A percentile compares a stretch with the other conserved stretches of the same genome.
These are phyloP conservation scores for Xenopus tropicalis DNA, from an alignment of 2,113 vertebrate species.

Conservation along the genomic window DNA sequence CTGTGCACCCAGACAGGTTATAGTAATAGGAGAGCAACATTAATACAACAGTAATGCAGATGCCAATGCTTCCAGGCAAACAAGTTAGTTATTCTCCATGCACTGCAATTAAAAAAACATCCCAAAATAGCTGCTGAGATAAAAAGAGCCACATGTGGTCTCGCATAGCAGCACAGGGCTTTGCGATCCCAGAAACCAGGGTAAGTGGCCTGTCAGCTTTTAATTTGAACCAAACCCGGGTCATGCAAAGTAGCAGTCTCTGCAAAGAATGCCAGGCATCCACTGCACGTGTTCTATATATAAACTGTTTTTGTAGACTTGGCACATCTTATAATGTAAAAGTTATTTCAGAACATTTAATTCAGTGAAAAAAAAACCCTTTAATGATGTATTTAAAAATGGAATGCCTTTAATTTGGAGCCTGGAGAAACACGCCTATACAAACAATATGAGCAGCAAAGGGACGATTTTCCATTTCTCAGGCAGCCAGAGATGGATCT, in stretches of 20 bases:
- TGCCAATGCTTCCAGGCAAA: too few species aligned
- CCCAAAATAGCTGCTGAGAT: too few species aligned
- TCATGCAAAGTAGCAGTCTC: constrained; percentile 57
- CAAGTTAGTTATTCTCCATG: too few species aligned
- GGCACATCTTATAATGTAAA: constrained; percentile 27
- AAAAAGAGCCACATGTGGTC: too few species aligned
- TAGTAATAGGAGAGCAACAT: too few species aligned
- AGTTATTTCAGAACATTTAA: constrained; percentile 35
- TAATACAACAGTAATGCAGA: too few species aligned
- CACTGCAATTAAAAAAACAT: too few species aligned
- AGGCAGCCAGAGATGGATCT: constrained; percentile 10
- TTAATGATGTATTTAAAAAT: constrained; percentile 42
- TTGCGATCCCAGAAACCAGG: constrained; percentile 42
- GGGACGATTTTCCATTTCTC: constrained; percentile 20
- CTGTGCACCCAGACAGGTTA: too few species aligned
- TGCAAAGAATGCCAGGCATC: constrained; percentile 58
- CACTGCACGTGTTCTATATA: constrained; percentile 58
- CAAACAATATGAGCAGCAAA: constrained; percentile 30
- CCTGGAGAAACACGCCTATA: constrained; percentile 29
- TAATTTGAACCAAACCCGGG: constrained; percentile 57
- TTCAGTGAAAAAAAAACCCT: constrained; percentile 28
- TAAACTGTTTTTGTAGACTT: constrained; percentile 59
- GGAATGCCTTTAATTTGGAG: constrained; percentile 42
- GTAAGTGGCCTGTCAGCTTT: constrained; percentile 55
- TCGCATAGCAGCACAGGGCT: constrained; percentile 1